Base-by-base conservation (phyloP, 2,797 vertebrate genomes). In the Oceanodroma leucorhoa region DNA sequence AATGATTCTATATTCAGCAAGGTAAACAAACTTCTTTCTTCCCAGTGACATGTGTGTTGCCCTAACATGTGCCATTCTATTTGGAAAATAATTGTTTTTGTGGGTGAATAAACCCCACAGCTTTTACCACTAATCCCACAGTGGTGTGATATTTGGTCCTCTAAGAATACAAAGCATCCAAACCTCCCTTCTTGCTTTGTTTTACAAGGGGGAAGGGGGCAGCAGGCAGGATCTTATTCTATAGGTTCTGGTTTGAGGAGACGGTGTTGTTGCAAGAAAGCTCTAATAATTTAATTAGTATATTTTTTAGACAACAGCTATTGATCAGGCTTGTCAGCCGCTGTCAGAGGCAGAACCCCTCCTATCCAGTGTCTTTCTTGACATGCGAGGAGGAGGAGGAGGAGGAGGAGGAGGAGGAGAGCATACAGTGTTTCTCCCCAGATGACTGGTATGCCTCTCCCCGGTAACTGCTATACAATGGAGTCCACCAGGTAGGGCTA, bases 1-100 rank as follows among this genome's bases (percentile, higher is more conserved):
- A 95, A 79, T 86, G 94, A 83, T 72, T 91, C 53, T 80, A 50
- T 87, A 71, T 80, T 80, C 81, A 94, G 30, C 24, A 80, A 80
- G 17, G 27, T 73, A 91, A 88, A 93, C 41, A 90, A 89, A 70
- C 51, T 90, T 88, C 45, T 90, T 82, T n/a, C 55, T 87, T 89
- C 57, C 75, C 34, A 38, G 30, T 78, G 75, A 92, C 38, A 53
- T 41, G 20, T 51, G 32, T 61, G 69, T 64, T 93, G 54, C 69
- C 46, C 51, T 57, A 65, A 82, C 57, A 27, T 67, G 45, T 79
- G 18, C n/a, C n/a, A 57, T 64, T 90, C 51, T 82, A 9, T 65
- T 79, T 75, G 75, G 50, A 81, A 72, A 92, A 87, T 29, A 83
- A 76, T 84, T 58, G 10, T 0, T 13, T 91, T 86, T 91, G 76